Conservation (phyloP, 2,797 vertebrate species). For the Vireo griseus region DNA sequence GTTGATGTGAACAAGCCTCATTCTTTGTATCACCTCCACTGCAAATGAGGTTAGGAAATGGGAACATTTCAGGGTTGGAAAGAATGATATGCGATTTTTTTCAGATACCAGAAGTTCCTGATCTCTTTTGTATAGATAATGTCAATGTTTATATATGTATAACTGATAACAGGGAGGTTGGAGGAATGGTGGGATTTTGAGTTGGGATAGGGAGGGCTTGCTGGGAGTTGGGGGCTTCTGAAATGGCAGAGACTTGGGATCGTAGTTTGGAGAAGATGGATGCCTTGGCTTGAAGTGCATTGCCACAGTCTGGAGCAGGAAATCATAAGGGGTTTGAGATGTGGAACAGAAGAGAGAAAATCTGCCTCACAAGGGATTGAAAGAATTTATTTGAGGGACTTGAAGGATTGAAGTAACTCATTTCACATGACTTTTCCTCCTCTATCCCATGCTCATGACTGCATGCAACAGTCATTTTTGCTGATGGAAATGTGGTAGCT, state of each 20-base stretch:
- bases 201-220: background rate
- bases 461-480: conserved; percentile 55
- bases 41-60: background rate
- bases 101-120: background rate
- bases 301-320: background rate
- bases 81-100: background rate
- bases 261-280: background rate
- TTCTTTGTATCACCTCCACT: background rate
- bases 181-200: background rate
- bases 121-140: background rate
- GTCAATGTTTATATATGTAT: background rate
- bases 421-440: background rate
- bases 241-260: background rate
- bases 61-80: background rate
- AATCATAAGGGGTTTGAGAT: background rate
- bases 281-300: background rate
- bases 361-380: background rate
- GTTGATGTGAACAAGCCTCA: background rate
- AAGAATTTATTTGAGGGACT: background rate
- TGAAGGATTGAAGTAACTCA: background rate
- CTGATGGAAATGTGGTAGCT: background rate
- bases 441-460: background rate
- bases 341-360: background rate
- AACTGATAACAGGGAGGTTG: background rate
- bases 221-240: background rate